Conservation (phyloP, 2,888 invertebrate genomes). For the Eupithecia dodoneata region DNA sequence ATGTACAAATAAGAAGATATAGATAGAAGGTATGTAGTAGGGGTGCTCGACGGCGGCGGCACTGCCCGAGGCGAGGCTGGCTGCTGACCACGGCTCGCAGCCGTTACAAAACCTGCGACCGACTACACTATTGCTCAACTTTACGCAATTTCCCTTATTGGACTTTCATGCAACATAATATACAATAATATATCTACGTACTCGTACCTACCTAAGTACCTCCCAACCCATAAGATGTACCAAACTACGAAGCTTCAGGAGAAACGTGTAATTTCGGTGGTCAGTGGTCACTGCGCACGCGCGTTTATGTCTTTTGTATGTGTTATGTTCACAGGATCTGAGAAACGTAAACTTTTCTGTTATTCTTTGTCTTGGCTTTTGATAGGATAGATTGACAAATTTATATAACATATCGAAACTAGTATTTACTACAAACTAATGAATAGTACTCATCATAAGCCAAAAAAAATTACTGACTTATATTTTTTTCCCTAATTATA, state of each 20-base stretch:
- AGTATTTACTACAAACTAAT: too few species aligned
- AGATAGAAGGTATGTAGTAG: conserved; percentile 10
- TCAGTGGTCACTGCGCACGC: conserved; percentile 1
- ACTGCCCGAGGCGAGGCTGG: conserved; percentile 36
- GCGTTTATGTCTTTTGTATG: conserved; percentile 32
- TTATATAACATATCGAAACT: too few species aligned
- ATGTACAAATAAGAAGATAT: background rate
- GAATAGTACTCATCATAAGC: too few species aligned
- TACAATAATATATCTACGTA: background rate
- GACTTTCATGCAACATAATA: conserved; percentile 61
- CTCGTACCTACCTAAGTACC: background rate
- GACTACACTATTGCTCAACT: conserved; percentile 65
- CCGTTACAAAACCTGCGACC: conserved; percentile 72
- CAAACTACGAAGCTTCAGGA: background rate
- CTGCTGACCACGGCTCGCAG: conserved; percentile 46
- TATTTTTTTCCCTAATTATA: too few species aligned
- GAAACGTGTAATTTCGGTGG: background rate
- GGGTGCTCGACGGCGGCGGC: conserved; percentile 26
- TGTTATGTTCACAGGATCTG: background rate
- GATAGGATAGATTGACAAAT: background rate
- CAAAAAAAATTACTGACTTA: too few species aligned
- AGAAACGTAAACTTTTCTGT: background rate
- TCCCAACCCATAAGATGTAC: background rate
- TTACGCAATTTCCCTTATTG: conserved; percentile 73
- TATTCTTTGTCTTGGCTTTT: background rate